Conservation (phyloP, 2,797 vertebrate species). For the Pygocentrus nattereri region DNA sequence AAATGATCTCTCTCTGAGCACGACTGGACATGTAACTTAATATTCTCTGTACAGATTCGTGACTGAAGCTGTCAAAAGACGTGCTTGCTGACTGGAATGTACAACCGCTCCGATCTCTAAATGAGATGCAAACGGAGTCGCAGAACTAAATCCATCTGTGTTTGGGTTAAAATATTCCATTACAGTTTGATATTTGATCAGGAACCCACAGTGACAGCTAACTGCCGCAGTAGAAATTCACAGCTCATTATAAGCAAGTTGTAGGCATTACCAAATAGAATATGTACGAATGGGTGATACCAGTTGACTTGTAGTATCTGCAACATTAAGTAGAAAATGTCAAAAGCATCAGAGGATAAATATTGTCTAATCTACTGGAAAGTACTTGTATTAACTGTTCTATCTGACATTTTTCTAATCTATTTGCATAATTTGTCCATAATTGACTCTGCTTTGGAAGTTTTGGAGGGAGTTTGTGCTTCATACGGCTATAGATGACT, state of each 20-base stretch:
- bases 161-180: not conserved
- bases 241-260: not conserved
- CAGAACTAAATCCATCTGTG: not conserved
- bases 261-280: not conserved
- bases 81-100: not conserved
- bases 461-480: too few relatives aligned
- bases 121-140: conserved; percentile 19
- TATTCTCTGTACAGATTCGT: not conserved
- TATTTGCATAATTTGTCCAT: not conserved
- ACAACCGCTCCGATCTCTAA: not conserved
- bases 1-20: conserved; percentile 2
- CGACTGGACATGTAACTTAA: not conserved
- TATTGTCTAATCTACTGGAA: not conserved
- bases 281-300: conserved; percentile 3
- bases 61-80: conserved; percentile 1
- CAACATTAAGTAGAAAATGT: not conserved
- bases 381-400: too few relatives aligned
- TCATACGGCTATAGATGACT: too few relatives aligned
- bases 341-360: not conserved
- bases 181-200: not conserved
- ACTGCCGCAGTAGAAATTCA: not conserved
- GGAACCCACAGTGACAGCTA: not conserved
- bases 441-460: not conserved
- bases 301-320: not conserved
- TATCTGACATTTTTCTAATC: not conserved